Percentiles rank a stretch among this genome's conserved stretches.
Conservation (phyloP, 1,140 invertebrate species). For the Cephus cinctus region DNA sequence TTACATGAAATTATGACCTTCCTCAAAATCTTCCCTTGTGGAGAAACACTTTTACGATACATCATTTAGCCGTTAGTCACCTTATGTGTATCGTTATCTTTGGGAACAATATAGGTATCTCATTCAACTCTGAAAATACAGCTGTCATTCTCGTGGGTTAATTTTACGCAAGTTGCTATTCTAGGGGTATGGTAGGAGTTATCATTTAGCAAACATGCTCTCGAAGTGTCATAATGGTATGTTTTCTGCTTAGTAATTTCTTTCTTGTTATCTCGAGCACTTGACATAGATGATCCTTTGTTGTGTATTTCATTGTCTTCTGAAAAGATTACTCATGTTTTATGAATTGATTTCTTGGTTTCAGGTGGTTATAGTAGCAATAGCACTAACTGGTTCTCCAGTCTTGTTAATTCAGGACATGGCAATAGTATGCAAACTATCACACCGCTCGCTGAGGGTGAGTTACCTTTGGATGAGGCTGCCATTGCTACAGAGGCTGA, state of each 20-base stretch:
- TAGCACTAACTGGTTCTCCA: slow-evolving; percentile 35
- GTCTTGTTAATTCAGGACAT: slow-evolving; percentile 36
- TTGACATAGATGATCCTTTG: not conserved
- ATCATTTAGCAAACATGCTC: too few species aligned
- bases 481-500: slow-evolving; percentile 57
- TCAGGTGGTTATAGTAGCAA: slow-evolving; percentile 36
- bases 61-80: not conserved
- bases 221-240: too few species aligned
- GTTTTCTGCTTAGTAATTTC: too few species aligned
- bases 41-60: not conserved
- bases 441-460: slow-evolving; percentile 28
- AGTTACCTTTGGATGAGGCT: slow-evolving; percentile 40
- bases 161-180: too few species aligned
- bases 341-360: slow-evolving; percentile 8
- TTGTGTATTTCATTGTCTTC: not conserved
- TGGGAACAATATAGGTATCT: not conserved
- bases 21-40: not conserved
- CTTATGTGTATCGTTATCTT: not conserved
- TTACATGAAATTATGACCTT: not conserved
- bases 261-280: not conserved
- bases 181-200: too few species aligned
- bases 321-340: not conserved
- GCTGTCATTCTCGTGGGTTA: not conserved
- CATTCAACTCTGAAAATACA: not conserved
- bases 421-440: slow-evolving; percentile 34